These are phyloP conservation scores for Lordiphosa clarofinis DNA, from an alignment of 1,140 invertebrate species.

Conservation along the genomic window DNA sequence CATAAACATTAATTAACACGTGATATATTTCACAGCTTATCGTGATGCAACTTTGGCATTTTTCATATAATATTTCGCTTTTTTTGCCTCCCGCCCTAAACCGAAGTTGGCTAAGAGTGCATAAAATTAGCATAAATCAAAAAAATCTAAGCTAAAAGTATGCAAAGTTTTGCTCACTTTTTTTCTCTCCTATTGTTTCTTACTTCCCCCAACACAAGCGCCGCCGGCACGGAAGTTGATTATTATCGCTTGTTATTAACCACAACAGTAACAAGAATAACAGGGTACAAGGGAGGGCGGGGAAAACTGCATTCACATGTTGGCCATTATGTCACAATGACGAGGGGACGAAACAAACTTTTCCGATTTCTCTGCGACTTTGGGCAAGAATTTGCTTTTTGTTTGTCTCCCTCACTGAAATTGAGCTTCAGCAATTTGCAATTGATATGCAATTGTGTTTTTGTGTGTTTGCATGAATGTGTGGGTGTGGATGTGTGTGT, in stretches of 20 bases:
- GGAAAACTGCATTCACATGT: constrained; percentile 21
- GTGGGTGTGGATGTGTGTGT: constrained; percentile 10
- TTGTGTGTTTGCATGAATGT: background rate
- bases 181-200: constrained; percentile 5
- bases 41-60: constrained; percentile 58
- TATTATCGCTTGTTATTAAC: constrained; percentile 79
- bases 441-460: constrained; percentile 33
- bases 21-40: constrained; percentile 62
- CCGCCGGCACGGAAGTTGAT: constrained; percentile 72
- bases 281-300: background rate
- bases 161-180: constrained; percentile 52
- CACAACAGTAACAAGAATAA: constrained; percentile 56
- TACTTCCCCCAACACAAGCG: constrained; percentile 25
- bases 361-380: constrained; percentile 26
- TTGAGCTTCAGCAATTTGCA: constrained; percentile 39
- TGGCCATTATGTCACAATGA: constrained; percentile 55
- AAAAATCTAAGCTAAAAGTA: constrained; percentile 44
- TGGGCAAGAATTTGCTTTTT: constrained; percentile 5
- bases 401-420: constrained; percentile 22
- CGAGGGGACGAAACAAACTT: constrained; percentile 6
- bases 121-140: constrained; percentile 73
- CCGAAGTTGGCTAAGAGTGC: constrained; percentile 24
- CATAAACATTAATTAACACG: constrained; percentile 71
- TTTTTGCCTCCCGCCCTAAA: background rate
- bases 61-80: constrained; percentile 49